Base-by-base conservation (phyloP, 2,888 invertebrate genomes). In the Rugalucina vietnamica region DNA sequence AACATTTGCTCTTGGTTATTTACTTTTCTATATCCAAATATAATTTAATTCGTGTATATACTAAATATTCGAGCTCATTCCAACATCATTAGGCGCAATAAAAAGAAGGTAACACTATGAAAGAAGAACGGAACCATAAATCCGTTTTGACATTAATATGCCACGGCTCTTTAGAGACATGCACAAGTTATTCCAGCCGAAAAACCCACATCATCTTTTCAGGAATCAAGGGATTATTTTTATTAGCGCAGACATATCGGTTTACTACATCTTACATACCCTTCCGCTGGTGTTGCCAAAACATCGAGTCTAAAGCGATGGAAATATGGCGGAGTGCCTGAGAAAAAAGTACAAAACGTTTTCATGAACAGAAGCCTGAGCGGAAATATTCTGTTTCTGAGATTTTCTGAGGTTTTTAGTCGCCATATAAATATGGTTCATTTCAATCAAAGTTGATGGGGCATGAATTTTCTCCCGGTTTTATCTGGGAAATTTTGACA, bases 211-310 rank as follows among this genome's bases (percentile, higher is more conserved):
- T 65, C 60, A 85, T 81, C 79, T 84, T 81, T 74, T 74, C 73
- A 70, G 76, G 81, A 75, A 85, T 76, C 79, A 57, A 57, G 78
- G 87, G 87, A 87, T 87, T 87, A 85, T 54, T 81, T 82, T 85
- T 85, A 85, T 85, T 85, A 81, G 72, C 76, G 50, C 74, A 74
- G 85, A 85, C 87, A 78, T 87, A 87, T 87, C 87, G 60, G 21
- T 78, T 87, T 87, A 81, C 87, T 71, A 73, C 79, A 87, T 87
- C 87, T 78, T 81, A 76, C 43, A 76, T 79, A 83, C 75, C 79
- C 82, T 76, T 83, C 82, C 79, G 79, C 82, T 57, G 21, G 32
- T 18, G 57, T 32, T 36, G 54, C 74, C 78, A 82, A 54, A 77
- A 78, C 74, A 77, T 65, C 49, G 82, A 69, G 65, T 82, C 49